phyloP scores from a whole-genome alignment of 2,888 invertebrate species.

The Lasioglossum malachurum region DNA sequence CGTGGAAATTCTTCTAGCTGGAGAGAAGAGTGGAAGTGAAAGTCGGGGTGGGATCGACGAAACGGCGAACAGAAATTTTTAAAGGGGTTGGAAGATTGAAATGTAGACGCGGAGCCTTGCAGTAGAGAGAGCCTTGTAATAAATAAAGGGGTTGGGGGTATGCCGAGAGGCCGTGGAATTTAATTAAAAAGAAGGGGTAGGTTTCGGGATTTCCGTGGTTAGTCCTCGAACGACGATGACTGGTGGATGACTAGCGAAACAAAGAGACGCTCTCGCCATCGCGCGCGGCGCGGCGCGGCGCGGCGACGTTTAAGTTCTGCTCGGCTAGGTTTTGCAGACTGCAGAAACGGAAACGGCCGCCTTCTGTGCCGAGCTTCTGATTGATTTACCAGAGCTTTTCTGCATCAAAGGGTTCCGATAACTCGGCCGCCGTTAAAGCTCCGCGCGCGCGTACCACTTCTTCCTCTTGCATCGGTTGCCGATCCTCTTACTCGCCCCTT shows the following conservation, averaged over 20 bases:
- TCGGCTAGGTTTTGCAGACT: neutral
- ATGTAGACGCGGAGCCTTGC: neutral
- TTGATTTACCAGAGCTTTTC: conserved; percentile 42
- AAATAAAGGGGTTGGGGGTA: too few relatives aligned
- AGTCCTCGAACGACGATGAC: neutral
- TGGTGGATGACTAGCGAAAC: neutral
- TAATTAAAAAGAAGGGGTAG: neutral
- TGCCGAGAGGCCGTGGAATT: too few relatives aligned
- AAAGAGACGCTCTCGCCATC: neutral
- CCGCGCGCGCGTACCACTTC: neutral
- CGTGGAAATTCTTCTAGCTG: neutral
- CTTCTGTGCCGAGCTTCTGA: conserved; percentile 43
- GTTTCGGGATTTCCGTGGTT: neutral
- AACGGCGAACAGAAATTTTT: neutral
- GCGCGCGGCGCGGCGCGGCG: neutral
- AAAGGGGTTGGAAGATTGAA: neutral
- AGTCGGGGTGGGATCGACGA: neutral
- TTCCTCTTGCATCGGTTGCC: neutral
- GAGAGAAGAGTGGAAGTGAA: neutral
- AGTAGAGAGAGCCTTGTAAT: neutral
- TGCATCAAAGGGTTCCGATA: conserved; percentile 56
- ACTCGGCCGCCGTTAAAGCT: conserved; percentile 25
- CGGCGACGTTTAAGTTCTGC: neutral
- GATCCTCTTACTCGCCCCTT: conserved; percentile 24
- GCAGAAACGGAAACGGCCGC: conserved; percentile 29